These are phyloP conservation scores for Ochropacha duplaris DNA, from an alignment of 2,888 invertebrate species.

Conservation along the genomic window DNA sequence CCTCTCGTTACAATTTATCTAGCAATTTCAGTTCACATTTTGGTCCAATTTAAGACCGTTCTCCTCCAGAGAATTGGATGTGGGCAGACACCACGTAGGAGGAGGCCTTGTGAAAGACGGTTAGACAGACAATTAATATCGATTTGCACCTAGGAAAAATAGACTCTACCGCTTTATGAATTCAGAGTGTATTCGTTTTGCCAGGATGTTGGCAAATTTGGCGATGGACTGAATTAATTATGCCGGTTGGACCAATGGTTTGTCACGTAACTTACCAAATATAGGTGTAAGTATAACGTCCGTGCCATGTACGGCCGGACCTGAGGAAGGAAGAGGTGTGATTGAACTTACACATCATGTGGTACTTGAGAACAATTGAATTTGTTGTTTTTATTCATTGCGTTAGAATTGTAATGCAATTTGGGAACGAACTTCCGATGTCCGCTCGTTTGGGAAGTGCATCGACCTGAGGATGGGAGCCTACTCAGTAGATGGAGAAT, in stretches of 20 bases:
- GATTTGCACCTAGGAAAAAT: conserved; percentile 41
- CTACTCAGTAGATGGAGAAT: conserved; percentile 1
- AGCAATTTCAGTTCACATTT: conserved; percentile 40
- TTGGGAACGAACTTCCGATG: conserved; percentile 66
- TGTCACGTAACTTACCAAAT: conserved; percentile 79
- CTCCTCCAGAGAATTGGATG: conserved; percentile 69
- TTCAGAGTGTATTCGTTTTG: conserved; percentile 58
- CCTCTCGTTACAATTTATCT: conserved; percentile 13
- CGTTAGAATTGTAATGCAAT: conserved; percentile 64
- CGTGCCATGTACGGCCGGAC: conserved; percentile 63
- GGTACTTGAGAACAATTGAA: conserved; percentile 44
- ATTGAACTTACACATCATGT: conserved; percentile 58
- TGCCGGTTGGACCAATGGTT: conserved; percentile 44
- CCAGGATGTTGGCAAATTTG: conserved; percentile 62
- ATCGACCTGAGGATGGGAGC: conserved; percentile 40
- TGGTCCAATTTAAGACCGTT: conserved; percentile 61
- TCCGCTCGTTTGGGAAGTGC: conserved; percentile 54
- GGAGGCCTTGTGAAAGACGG: conserved; percentile 74
- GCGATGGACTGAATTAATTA: conserved; percentile 75
- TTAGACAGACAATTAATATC: conserved; percentile 59
- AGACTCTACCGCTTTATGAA: conserved; percentile 50
- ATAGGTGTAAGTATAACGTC: conserved; percentile 60
- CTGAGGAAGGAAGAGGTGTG: conserved; percentile 75
- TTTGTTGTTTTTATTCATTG: conserved; percentile 41
- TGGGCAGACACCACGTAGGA: conserved; percentile 76